Evolutionary conservation across 2,888 invertebrate genomes (phyloP).

Genomic region (Biston betularia): DNA sequence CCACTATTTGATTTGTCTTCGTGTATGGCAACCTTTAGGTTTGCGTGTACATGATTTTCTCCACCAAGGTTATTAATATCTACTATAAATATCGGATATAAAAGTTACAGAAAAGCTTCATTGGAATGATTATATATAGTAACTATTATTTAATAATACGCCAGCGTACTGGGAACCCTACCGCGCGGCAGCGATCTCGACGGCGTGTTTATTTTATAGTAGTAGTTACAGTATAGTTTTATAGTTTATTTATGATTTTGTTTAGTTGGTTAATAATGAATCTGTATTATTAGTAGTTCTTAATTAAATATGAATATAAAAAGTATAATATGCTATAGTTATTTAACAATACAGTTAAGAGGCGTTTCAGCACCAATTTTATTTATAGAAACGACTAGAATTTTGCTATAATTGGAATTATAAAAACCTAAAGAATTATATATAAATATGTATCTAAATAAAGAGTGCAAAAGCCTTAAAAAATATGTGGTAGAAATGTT

Average conservation of each 20-base stretch:
- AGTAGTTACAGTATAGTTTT: too few relatives aligned
- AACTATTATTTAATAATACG: conserved; percentile 1
- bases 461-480: too few relatives aligned
- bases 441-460: neutral
- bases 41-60: neutral
- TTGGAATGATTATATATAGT: conserved; percentile 12
- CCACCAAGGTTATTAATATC: neutral
- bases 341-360: conserved; percentile 3
- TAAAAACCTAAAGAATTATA: neutral
- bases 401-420: neutral
- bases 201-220: too few relatives aligned
- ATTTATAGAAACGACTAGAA: conserved; percentile 16
- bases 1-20: neutral
- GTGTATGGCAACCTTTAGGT: neutral
- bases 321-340: conserved; percentile 4
- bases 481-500: too few relatives aligned
- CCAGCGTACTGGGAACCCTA: too few relatives aligned
- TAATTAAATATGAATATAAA: too few relatives aligned
- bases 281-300: too few relatives aligned
- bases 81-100: neutral
- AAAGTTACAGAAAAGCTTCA: conserved; percentile 3
- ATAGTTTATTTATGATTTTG: too few relatives aligned
- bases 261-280: too few relatives aligned
- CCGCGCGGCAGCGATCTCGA: too few relatives aligned
- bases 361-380: conserved; percentile 23